Conservation (phyloP, 1,140 invertebrate genomes). For the Psilanteris sp. region DNA sequence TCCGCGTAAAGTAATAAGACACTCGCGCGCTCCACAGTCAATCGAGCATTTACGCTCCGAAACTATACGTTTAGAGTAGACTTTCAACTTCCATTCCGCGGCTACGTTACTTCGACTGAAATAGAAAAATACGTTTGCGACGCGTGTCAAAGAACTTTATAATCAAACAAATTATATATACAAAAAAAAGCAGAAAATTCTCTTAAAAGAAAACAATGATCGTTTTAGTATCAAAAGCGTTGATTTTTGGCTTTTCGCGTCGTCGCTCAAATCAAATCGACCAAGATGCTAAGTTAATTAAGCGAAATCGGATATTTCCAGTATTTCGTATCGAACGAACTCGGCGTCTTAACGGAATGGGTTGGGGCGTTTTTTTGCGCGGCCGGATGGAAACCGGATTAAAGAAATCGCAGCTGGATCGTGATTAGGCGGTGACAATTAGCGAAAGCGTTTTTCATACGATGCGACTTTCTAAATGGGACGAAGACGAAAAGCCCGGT, state of each 20-base stretch:
- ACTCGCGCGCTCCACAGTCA: conserved; percentile 35
- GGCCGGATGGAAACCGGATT: conserved; percentile 44
- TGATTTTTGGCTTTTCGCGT: too few species aligned
- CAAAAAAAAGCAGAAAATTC: too few species aligned
- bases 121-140: too few species aligned
- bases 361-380: conserved; percentile 26
- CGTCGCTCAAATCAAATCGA: conserved; percentile 2
- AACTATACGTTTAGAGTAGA: too few species aligned
- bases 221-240: too few species aligned
- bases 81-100: conserved; percentile 33
- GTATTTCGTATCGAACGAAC: conserved; percentile 35
- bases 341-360: conserved; percentile 26
- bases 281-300: conserved; percentile 3
- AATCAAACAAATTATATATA: too few species aligned
- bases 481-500: conserved; percentile 10
- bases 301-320: conserved; percentile 38
- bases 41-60: conserved; percentile 31
- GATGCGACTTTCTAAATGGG: conserved; percentile 46
- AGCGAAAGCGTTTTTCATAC: conserved; percentile 52
- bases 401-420: conserved; percentile 27
- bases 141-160: too few species aligned
- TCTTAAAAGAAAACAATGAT: too few species aligned
- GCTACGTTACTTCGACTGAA: too few species aligned
- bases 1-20: conserved; percentile 51
- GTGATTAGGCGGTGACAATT: conserved; percentile 51